Percentiles rank a stretch among this genome's conserved stretches.
These are phyloP conservation scores for Papilio helenus DNA, from an alignment of 1,140 invertebrate species.

Conservation along the genomic window DNA sequence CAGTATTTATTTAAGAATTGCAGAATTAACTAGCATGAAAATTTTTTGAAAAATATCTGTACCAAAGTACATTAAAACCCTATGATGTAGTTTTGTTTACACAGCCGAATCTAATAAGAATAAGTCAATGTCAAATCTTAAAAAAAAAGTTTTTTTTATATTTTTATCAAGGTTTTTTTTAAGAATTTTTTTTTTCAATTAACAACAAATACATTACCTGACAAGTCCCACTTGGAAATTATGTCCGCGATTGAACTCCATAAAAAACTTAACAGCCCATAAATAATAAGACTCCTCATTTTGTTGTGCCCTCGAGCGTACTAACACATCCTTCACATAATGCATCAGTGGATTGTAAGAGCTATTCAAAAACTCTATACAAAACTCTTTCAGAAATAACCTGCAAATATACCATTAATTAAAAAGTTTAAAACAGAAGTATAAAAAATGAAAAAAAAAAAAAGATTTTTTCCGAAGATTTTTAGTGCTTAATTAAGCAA, in stretches of 20 bases:
- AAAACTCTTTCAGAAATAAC: conserved; percentile 96
- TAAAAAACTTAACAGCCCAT: conserved; percentile 97
- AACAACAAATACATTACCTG: conserved; percentile 84
- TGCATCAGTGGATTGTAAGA: conserved; percentile 95
- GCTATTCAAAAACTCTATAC: conserved; percentile 94
- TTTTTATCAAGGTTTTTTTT: too few relatives aligned
- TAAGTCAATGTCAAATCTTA: too few relatives aligned
- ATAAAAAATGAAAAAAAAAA: not conserved
- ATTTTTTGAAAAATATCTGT: too few relatives aligned
- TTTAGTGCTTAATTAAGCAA: not conserved
- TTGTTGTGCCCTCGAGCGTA: conserved; percentile 84
- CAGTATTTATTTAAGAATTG: too few relatives aligned
- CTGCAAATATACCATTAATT: conserved; percentile 56
- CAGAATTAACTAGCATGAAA: too few relatives aligned
- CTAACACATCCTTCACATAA: conserved; percentile 88
- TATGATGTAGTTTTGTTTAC: too few relatives aligned
- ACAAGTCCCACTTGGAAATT: conserved; percentile 94
- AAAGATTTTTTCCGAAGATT: not conserved
- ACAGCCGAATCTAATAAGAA: too few relatives aligned
- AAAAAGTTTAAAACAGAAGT: not conserved
- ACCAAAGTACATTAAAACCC: too few relatives aligned
- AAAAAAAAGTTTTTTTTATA: too few relatives aligned
- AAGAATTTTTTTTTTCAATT: too few relatives aligned
- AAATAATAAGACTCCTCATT: conserved; percentile 97
- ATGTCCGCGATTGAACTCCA: conserved; percentile 96